Base-by-base conservation (phyloP, 2,797 vertebrate species). In the Neostethus bicornis region DNA sequence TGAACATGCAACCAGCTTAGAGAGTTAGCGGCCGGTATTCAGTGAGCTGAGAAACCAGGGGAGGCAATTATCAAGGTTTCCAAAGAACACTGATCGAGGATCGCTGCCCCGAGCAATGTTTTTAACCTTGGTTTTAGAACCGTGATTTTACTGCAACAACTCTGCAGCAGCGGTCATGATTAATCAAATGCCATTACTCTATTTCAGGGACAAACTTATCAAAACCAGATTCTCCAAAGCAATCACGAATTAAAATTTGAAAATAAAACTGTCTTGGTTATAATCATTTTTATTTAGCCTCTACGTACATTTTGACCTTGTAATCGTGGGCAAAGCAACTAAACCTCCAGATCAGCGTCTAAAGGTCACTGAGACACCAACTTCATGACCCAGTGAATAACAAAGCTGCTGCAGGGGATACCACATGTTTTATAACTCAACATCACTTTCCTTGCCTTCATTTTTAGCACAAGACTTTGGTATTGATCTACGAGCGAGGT, bases 401-500 rank as follows among this genome's bases (percentile, higher is more conserved):
- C 72, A 76, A 87, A 87, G 70, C 61, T 70, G 79, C 79, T 82
- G 70, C 86, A 64, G 43, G 61, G 52, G 67, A 79, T 51, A 61
- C 61, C 69, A 72, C 73, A 44, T 75, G 66, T 80, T 85, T 85
- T 77, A 83, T 71, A 83, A 67, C 80, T 81, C 73, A 66, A 60
- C 68, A 68, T 84, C 75, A 85, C 85, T 85, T 89, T 79, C 83
- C 70, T 84, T 77, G 66, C 61, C 61, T 76, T 77, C 69, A 75
- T 87, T 87, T 86, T 82, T 72, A 79, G 64, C 75, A 55, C 25
- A 19, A 67, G 51, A 70, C 78, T 64, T 75, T 70, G 77, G 76
- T 89, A 92, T 91, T 91, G 90, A 92, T 91, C 88, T 88, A 87
- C 46, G 75, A 79, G 82, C n/a, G 1, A 62, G 49, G 76, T 85